phyloP scores from a whole-genome alignment of 2,888 invertebrate species.

The Cetonia aurata region DNA sequence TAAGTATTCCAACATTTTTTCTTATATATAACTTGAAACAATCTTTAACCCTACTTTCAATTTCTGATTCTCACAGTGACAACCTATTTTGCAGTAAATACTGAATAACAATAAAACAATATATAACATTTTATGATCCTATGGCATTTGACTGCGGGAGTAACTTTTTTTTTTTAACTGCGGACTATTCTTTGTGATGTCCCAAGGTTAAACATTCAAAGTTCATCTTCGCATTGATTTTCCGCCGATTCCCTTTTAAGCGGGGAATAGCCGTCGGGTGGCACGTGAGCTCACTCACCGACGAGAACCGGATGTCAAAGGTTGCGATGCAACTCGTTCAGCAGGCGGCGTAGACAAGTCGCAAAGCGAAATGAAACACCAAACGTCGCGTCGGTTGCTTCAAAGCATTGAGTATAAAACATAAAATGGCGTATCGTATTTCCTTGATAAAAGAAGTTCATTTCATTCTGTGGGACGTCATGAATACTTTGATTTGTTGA shows the following conservation, averaged over 20 bases:
- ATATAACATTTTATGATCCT: no score
- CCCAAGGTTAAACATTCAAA: conserved; percentile 32
- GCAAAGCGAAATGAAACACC: conserved; percentile 25
- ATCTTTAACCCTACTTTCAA: no score
- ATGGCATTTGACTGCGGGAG: no score
- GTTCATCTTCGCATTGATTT: conserved; percentile 27
- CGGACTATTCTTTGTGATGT: not conserved
- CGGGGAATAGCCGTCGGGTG: conserved; percentile 23
- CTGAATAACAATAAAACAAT: no score
- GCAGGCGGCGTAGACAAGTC: not conserved
- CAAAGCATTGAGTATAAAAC: not conserved
- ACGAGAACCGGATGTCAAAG: conserved; percentile 22
- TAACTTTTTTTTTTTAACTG: not conserved
- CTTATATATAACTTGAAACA: no score
- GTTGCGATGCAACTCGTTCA: not conserved
- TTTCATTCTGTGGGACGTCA: no score
- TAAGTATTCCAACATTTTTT: no score
- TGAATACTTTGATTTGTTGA: no score
- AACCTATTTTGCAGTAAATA: no score
- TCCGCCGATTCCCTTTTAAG: conserved; percentile 28
- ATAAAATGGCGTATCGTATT: no score
- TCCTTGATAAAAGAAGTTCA: no score
- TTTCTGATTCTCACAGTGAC: no score
- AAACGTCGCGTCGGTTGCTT: not conserved
- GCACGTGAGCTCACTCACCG: conserved; percentile 1